Evolutionary conservation across 1,140 invertebrate genomes (phyloP).

Genomic region (Panonychus citri): DNA sequence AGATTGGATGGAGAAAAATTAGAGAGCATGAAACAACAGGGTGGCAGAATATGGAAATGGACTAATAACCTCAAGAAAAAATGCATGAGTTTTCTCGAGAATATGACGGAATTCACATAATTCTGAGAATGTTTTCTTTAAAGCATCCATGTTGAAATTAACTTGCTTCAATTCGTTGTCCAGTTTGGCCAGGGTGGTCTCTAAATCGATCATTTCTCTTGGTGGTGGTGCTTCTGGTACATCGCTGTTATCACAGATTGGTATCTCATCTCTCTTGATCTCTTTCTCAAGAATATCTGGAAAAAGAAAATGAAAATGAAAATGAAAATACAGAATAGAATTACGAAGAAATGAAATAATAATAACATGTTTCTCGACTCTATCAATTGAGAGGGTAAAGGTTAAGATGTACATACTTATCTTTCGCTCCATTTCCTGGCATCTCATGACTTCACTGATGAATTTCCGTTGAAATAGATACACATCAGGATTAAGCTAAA

Average conservation of each 20-base stretch:
- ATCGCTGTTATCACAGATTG: slow-evolving; percentile 40
- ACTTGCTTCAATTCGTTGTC: slow-evolving; percentile 77
- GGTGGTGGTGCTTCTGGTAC: slow-evolving; percentile 26
- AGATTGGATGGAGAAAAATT: not conserved
- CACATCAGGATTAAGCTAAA: slow-evolving; percentile 50
- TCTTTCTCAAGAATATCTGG: slow-evolving; percentile 69
- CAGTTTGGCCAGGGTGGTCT: slow-evolving; percentile 67
- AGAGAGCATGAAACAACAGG: not conserved
- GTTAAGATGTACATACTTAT: slow-evolving; percentile 30
- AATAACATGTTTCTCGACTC: not conserved
- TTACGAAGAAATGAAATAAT: not conserved
- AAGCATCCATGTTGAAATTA: slow-evolving; percentile 70
- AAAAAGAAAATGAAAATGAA: not conserved
- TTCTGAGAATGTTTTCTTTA: slow-evolving; percentile 81
- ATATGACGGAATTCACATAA: slow-evolving; percentile 78
- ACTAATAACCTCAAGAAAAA: slow-evolving; percentile 65
- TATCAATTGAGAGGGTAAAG: not conserved
- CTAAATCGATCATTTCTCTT: slow-evolving; percentile 28
- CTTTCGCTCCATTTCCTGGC: slow-evolving; percentile 29
- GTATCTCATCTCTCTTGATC: slow-evolving; percentile 76
- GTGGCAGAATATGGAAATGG: not conserved
- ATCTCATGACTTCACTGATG: slow-evolving; percentile 36
- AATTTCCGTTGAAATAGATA: slow-evolving; percentile 75
- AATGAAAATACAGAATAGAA: no score
- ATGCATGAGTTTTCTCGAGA: slow-evolving; percentile 71